These are phyloP conservation scores for Stenolophus ochropezus DNA, from an alignment of 2,888 invertebrate species.

Conservation along the genomic window DNA sequence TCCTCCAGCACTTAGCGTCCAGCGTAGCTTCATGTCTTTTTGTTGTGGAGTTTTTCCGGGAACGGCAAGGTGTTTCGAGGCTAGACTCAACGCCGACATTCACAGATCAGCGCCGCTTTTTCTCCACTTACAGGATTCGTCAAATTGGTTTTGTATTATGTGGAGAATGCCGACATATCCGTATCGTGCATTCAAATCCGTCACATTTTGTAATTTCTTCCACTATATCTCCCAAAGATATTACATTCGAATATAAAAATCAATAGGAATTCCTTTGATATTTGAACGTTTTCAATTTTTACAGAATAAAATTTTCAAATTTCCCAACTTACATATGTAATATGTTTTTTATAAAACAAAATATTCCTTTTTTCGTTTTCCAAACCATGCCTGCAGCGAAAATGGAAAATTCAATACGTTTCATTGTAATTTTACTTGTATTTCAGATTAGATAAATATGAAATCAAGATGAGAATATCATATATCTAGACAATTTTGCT, in stretches of 20 bases:
- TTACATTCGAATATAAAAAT: not conserved
- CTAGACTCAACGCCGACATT: constrained; percentile 1
- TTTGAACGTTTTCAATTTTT: not conserved
- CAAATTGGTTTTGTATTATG: constrained; percentile 28
- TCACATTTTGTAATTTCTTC: not conserved
- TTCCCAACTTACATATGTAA: too few relatives aligned
- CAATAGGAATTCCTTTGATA: not conserved
- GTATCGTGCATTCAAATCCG: not conserved
- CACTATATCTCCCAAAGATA: not conserved
- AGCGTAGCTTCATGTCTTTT: constrained; percentile 18
- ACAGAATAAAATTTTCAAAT: not conserved
- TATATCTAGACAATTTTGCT: too few relatives aligned
- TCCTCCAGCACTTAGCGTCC: constrained; percentile 1
- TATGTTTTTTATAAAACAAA: too few relatives aligned
- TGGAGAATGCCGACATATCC: not conserved
- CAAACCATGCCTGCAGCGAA: too few relatives aligned
- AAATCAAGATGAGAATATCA: too few relatives aligned
- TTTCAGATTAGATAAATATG: too few relatives aligned
- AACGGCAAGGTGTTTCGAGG: constrained; percentile 5
- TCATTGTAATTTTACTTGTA: too few relatives aligned
- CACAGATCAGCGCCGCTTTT: constrained; percentile 19
- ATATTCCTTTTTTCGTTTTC: too few relatives aligned
- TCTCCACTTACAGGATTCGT: constrained; percentile 24
- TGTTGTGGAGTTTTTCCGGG: constrained; percentile 3
- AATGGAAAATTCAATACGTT: too few relatives aligned